Conservation (phyloP, 2,888 invertebrate genomes). For the Litoditis marina region DNA sequence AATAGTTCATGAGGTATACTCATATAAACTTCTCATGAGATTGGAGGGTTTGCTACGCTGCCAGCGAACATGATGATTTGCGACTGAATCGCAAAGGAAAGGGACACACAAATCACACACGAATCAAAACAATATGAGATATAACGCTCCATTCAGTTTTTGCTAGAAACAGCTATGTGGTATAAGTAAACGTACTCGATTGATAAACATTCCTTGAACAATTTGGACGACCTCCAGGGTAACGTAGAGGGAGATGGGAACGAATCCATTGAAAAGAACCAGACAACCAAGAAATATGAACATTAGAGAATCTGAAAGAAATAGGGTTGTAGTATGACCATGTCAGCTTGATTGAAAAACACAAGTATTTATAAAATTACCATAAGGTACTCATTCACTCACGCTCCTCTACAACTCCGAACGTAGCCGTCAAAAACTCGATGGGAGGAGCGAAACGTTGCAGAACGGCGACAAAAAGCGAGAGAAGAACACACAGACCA, state of each 20-base stretch:
- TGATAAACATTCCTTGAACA: slow-evolving; percentile 77
- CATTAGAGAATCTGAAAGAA: slow-evolving; percentile 11
- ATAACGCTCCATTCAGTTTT: no score
- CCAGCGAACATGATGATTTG: no score
- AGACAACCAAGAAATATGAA: slow-evolving; percentile 80
- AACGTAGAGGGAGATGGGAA: slow-evolving; percentile 97
- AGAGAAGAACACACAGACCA: background rate
- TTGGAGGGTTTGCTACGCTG: no score
- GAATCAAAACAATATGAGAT: no score
- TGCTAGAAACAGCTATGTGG: no score
- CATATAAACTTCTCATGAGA: no score
- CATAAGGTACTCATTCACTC: background rate
- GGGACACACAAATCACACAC: no score
- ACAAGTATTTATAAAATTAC: background rate
- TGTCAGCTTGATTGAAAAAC: background rate
- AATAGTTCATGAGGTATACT: no score
- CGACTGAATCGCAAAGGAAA: no score
- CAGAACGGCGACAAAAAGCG: background rate
- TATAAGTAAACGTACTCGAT: background rate
- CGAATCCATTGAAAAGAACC: slow-evolving; percentile 88
- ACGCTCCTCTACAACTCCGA: no score
- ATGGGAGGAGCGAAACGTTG: background rate
- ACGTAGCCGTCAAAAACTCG: background rate
- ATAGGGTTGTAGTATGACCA: background rate
- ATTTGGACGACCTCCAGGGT: slow-evolving; percentile 94